Conservation (phyloP, 2,797 vertebrate genomes). For the Acipenser oxyrinchus region DNA sequence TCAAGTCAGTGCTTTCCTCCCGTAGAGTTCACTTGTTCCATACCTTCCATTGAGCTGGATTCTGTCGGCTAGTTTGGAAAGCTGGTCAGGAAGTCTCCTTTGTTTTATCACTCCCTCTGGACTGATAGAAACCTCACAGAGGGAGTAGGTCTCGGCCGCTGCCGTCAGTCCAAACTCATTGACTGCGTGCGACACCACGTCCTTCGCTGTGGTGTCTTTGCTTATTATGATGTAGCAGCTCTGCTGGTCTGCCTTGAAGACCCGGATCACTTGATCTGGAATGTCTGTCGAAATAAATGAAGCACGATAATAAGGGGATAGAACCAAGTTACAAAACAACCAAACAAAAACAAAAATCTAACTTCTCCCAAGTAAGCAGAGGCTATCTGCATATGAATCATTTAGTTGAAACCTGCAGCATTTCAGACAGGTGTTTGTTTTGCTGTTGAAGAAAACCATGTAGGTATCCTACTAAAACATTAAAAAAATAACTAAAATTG, state of each 20-base stretch:
- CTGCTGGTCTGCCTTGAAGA: conserved; percentile 94
- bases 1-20: too few relatives aligned
- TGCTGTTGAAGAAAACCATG: too few relatives aligned
- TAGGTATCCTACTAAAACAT: too few relatives aligned
- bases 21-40: conserved; percentile 7
- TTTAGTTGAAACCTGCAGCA: too few relatives aligned
- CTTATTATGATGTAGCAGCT: conserved; percentile 97
- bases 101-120: conserved; percentile 92
- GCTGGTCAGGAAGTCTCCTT: conserved; percentile 83
- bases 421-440: too few relatives aligned
- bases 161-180: conserved; percentile 80
- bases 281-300: conserved; percentile 59
- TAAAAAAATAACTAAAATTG: too few relatives aligned
- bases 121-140: conserved; percentile 91
- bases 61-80: conserved; percentile 90
- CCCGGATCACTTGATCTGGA: conserved; percentile 90
- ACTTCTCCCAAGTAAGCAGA: too few relatives aligned
- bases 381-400: too few relatives aligned
- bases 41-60: conserved; percentile 93
- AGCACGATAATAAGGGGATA: background rate
- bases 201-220: conserved; percentile 91
- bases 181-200: conserved; percentile 81
- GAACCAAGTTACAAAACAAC: too few relatives aligned
- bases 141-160: conserved; percentile 74
- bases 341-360: too few relatives aligned